Evolutionary conservation across 1,140 invertebrate genomes (phyloP), one percentile per base, ranked within the genome.

Genomic region (Pseudomyrmex sp.): DNA sequence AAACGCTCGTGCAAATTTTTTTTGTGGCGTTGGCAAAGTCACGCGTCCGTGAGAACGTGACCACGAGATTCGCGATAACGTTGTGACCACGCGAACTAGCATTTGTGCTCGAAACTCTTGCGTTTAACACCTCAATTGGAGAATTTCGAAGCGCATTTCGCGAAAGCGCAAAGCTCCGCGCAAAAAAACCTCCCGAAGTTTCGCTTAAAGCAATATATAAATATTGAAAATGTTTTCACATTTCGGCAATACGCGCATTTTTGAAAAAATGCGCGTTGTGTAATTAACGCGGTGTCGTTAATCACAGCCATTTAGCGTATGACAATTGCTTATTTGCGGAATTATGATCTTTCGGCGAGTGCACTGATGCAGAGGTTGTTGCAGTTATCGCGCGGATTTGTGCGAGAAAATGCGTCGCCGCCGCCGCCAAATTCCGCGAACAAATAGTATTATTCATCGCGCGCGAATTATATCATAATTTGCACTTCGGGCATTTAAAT

Each of bases 401-500:
- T 35, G 54, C 54, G 50, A 35, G 46, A 56, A 61, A 62, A 56
- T 13, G 50, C 7, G 35, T 35, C 5, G 35, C 35, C 35, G 35
- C 23, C 52, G 13, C 46, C 52, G 68, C 26, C 20, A 68, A 58
- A 50, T 80, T 72, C 54, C 66, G 66, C 70, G 85, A 58, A 61
- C 70, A 61, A 69, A 69, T 74, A 86, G 82, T 87, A 86, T 75
- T 87, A 68, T 61, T 59, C 70, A 73, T 74, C 50, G 72, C 46
- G 23, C 50, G 44, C 50, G 65, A 87, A 87, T 87, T 87, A 88
- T 88, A 87, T 83, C 73, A 84, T 84, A 87, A 87, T 88, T 87
- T 88, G 86, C 85, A 88, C 86, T 59, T 77, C 66, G 80, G 73
- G 82, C 80, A 87, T 88, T 87, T 86, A 88, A 84, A 88, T 88